A percentile compares a stretch with the other conserved stretches of the same genome.
These are phyloP conservation scores for Diadema setosum DNA, from an alignment of 35 echinoderm and acorn worm species.

Conservation along the genomic window DNA sequence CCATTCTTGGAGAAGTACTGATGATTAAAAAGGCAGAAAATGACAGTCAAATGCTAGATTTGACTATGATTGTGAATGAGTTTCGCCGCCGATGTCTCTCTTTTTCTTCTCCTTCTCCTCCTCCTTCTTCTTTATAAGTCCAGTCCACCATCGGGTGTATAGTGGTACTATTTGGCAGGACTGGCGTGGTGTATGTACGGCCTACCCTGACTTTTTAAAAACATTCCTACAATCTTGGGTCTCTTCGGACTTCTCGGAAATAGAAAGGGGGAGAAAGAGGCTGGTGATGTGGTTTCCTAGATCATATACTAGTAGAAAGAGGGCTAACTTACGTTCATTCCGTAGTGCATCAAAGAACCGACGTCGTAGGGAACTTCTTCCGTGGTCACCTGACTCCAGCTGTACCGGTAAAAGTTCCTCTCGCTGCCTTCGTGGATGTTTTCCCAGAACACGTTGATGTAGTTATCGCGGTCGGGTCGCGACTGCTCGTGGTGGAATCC, in stretches of 20 bases:
- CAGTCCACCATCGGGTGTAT: too few relatives aligned
- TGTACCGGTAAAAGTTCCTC: slow-evolving; percentile 20
- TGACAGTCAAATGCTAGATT: too few relatives aligned
- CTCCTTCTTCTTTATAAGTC: too few relatives aligned
- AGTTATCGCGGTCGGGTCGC: slow-evolving; percentile 45
- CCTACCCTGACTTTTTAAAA: too few relatives aligned
- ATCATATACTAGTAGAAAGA: not conserved
- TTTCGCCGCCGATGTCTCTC: too few relatives aligned
- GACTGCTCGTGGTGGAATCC: slow-evolving; percentile 64
- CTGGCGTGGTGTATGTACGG: too few relatives aligned
- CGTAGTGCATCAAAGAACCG: slow-evolving; percentile 76
- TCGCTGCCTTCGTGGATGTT: slow-evolving; percentile 1
- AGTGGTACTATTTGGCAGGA: too few relatives aligned
- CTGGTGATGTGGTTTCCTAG: too few relatives aligned
- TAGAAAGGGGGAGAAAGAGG: too few relatives aligned
- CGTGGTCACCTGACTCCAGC: not conserved
- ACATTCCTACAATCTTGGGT: too few relatives aligned
- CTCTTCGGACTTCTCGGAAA: not conserved
- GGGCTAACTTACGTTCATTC: slow-evolving; percentile 22
- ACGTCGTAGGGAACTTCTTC: slow-evolving; percentile 55
- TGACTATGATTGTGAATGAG: too few relatives aligned
- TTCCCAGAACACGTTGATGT: not conserved
- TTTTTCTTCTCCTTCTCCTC: too few relatives aligned
- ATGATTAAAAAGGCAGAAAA: not conserved
- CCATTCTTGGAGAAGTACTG: slow-evolving; percentile 35